These are phyloP conservation scores for Syrmaticus mikado DNA, from an alignment of 2,113 vertebrate species.

Conservation along the genomic window DNA sequence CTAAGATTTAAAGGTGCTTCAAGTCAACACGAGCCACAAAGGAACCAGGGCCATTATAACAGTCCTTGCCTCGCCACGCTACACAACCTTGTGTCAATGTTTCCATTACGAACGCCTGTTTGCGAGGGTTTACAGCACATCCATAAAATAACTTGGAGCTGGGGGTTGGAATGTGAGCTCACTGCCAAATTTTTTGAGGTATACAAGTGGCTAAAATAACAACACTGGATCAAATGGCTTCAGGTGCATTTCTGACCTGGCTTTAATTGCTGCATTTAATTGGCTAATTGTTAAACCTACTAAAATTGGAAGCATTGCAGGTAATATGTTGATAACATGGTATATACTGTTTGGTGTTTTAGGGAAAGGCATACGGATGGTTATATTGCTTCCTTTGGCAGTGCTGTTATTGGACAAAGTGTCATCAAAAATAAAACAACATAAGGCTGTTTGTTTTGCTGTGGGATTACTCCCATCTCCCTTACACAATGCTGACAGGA, in stretches of 20 bases:
- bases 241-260: conserved; percentile 54
- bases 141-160: conserved; percentile 72
- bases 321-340: neutral
- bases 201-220: conserved; percentile 64
- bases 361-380: conserved; percentile 50
- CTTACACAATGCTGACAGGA: neutral
- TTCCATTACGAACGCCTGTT: conserved; percentile 75
- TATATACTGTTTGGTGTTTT: conserved; percentile 11
- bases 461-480: neutral
- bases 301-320: conserved; percentile 54
- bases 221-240: conserved; percentile 40
- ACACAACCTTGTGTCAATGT: conserved; percentile 74
- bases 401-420: conserved; percentile 31
- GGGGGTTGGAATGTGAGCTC: conserved; percentile 70
- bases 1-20: conserved; percentile 71
- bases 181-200: conserved; percentile 73
- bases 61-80: conserved; percentile 60
- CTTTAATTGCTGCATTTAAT: conserved; percentile 61
- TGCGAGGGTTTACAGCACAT: conserved; percentile 68
- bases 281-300: conserved; percentile 56
- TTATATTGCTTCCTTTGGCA: conserved; percentile 52
- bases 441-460: conserved; percentile 48
- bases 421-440: conserved; percentile 50
- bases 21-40: conserved; percentile 65
- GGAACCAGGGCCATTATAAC: conserved; percentile 64